These are phyloP conservation scores for Ochropleura plecta DNA, from an alignment of 2,888 invertebrate genomes.

Conservation along the genomic window DNA sequence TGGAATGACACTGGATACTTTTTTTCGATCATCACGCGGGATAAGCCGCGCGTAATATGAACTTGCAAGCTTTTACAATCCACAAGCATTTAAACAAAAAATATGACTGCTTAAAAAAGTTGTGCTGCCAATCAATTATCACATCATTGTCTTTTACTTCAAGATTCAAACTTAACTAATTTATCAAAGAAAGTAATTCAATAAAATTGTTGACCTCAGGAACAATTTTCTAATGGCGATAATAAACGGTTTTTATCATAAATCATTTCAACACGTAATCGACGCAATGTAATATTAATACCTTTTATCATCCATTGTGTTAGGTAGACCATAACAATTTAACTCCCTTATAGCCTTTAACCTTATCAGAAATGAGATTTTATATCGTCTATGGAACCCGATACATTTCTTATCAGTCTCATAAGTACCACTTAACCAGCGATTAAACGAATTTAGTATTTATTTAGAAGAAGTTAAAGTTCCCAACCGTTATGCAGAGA, in stretches of 20 bases:
- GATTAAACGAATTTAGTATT: conserved; percentile 33
- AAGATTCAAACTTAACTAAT: neutral
- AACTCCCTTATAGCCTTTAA: conserved; percentile 33
- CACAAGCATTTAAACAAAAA: no score
- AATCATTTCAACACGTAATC: conserved; percentile 67
- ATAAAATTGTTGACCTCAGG: neutral
- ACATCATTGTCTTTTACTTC: neutral
- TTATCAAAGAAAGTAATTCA: conserved; percentile 11
- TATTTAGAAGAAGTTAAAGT: conserved; percentile 51
- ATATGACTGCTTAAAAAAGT: no score
- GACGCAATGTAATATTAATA: conserved; percentile 24
- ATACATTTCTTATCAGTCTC: conserved; percentile 57
- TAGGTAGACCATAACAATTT: conserved; percentile 54
- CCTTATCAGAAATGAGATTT: conserved; percentile 58
- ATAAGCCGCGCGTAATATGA: no score
- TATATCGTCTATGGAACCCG: conserved; percentile 50
- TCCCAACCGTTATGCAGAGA: conserved; percentile 49
- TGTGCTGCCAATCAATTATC: neutral
- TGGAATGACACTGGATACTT: no score
- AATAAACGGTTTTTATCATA: conserved; percentile 41
- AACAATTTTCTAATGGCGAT: conserved; percentile 12
- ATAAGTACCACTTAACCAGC: conserved; percentile 39
- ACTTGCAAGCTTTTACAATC: no score
- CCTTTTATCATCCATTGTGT: conserved; percentile 58
- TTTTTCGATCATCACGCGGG: no score